Base-by-base conservation (phyloP, 2,797 vertebrate genomes). In the Megalops cyprinoides region DNA sequence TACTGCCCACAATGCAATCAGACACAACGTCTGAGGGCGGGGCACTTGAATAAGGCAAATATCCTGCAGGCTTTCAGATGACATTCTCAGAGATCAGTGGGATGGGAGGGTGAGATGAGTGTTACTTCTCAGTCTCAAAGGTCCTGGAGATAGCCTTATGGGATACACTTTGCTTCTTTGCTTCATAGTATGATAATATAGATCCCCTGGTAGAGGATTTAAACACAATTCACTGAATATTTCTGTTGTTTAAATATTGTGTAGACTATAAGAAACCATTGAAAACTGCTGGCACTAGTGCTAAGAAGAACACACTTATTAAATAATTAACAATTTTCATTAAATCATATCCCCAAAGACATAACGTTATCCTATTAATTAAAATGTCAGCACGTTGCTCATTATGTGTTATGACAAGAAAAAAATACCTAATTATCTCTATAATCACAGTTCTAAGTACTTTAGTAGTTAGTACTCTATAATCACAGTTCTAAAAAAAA, bases 121-220 rank as follows among this genome's bases (percentile, higher is more conserved):
- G 93, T 92, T 94, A 91, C 94, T 94, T 93, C 93, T 95, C 95
- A 90, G 90, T 86, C 23, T 25, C n/a, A 44, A 48, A 74, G 69
- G 39, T 44, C 42, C n/a, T 12, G 18, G n/a, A 74, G 6, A 9
- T 48, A 23, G 39, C 10, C 1, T 48, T 4, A 14, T 53, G 2
- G 51, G 12, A 62, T 25, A 62, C 28, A 62, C 58, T 62, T n/a
- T 31, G 20, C 53, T 8, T 55, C 18, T 51, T n/a, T 55, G n/a
- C n/a, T 69, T 42, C 69, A 65, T 42, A 69, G 69, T 42, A 20
- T 42, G 34, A 20, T 69, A 23, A 69, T 42, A 7, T 39, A 18
- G 34, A 23, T 69, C 20, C 65, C 60, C 65, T 10, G 23, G 62
- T 18, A 15, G 31, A 37, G 14, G 31, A 67, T 39, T 37, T 15